Conservation (phyloP, 2,888 invertebrate species). For the Cryptophagus acutangulus region DNA sequence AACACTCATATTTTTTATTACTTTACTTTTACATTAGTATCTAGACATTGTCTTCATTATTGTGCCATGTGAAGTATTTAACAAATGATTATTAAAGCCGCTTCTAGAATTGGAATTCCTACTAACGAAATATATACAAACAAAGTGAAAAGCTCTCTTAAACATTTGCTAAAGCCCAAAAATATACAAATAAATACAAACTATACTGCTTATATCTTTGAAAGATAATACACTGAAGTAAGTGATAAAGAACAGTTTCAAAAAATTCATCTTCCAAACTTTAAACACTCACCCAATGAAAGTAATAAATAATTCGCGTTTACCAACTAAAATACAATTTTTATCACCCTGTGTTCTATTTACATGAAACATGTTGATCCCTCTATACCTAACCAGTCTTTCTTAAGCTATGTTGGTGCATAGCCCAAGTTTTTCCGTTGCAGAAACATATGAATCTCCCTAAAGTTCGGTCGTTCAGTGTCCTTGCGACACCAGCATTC, state of each 20-base stretch:
- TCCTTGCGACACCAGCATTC: constrained; percentile 82
- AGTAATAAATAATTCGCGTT: background rate
- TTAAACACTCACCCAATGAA: background rate
- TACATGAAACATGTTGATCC: constrained; percentile 45
- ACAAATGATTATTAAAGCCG: constrained; percentile 35
- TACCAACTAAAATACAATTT: constrained; percentile 27
- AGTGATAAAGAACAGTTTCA: background rate
- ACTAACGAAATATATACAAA: background rate
- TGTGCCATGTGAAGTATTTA: constrained; percentile 44
- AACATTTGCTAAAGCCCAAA: background rate
- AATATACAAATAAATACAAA: background rate
- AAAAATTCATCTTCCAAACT: background rate
- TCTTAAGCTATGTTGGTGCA: constrained; percentile 50
- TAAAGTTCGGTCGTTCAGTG: constrained; percentile 69
- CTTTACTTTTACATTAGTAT: constrained; percentile 39
- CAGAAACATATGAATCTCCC: constrained; percentile 76
- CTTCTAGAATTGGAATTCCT: constrained; percentile 17
- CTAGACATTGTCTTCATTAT: constrained; percentile 49
- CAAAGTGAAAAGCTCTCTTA: constrained; percentile 1
- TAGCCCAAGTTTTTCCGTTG: constrained; percentile 66
- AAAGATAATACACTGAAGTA: background rate
- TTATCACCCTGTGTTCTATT: constrained; percentile 49
- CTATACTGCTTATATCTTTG: background rate
- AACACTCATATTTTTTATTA: constrained; percentile 34
- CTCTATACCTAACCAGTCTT: constrained; percentile 42